These are phyloP conservation scores for Rhizoglyphus robini DNA, from an alignment of 1,140 invertebrate genomes.

Conservation along the genomic window DNA sequence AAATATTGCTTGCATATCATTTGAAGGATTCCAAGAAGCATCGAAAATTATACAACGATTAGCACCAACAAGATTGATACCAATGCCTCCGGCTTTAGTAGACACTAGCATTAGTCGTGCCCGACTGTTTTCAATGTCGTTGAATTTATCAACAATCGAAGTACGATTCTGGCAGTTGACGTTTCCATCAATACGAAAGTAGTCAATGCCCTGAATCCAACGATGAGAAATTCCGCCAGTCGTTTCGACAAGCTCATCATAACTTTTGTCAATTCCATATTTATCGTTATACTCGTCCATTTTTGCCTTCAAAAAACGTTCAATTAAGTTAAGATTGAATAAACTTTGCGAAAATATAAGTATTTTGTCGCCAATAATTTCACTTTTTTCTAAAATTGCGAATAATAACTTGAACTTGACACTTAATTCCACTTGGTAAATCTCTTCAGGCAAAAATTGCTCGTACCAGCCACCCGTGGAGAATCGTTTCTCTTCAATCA, in stretches of 20 bases:
- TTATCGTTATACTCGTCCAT: not conserved
- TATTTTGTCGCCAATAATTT: constrained; percentile 71
- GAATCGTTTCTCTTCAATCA: too few relatives aligned
- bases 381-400: constrained; percentile 76
- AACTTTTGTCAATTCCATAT: constrained; percentile 34
- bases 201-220: constrained; percentile 75
- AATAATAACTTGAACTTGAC: constrained; percentile 91
- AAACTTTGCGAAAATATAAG: constrained; percentile 94
- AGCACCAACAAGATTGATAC: constrained; percentile 87
- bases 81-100: constrained; percentile 56
- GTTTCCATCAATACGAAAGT: constrained; percentile 87
- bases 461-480: too few relatives aligned
- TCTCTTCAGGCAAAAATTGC: constrained; percentile 68
- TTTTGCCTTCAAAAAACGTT: constrained; percentile 57
- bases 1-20: constrained; percentile 95
- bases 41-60: constrained; percentile 95
- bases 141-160: constrained; percentile 93
- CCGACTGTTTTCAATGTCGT: constrained; percentile 57
- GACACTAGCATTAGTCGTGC: constrained; percentile 79
- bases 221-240: constrained; percentile 29
- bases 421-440: constrained; percentile 76
- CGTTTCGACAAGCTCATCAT: constrained; percentile 52
- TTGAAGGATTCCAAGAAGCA: constrained; percentile 99
- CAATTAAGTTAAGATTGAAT: constrained; percentile 88
- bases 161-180: constrained; percentile 84